Evolutionary conservation across 64 coral and sea anemone genomes (phyloP), one percentile per base, ranked within the genome.

Genomic region (Trachythela sp.): DNA sequence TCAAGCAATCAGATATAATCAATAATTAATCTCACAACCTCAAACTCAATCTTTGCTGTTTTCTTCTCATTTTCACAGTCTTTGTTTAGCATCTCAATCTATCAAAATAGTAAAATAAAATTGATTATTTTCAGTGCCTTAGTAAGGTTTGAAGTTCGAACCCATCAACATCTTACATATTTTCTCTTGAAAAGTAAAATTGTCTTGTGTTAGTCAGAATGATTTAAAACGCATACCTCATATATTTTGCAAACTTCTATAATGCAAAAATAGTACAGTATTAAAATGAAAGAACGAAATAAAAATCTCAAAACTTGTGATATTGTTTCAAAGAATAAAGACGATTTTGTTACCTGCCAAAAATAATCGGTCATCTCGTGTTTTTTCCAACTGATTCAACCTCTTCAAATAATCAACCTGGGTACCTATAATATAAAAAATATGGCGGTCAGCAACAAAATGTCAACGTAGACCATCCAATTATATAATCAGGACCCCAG

Each of bases 71-170:
- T 92, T 10, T 94, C 40, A 70, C 94, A 94, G 85, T 93, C 95
- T 48, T 88, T 98, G 80, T 94, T 91, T 35, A 98, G 89, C 31
- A 98, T 48, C 35, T 98, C 95, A 91, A 94, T 94, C 95, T 98
- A 83, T 60, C 76, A 84, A 40, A 39, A 51, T 32, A 33, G 8
- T 64, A 52, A 15, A 6, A 64, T 64, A 20, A 64, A 20, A 80
- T 80, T 14, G 1, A 9, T n/a, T n/a, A n/a, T n/a, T n/a, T n/a
- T n/a, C n/a, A n/a, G n/a, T n/a, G n/a, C n/a, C n/a, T n/a, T n/a
- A n/a, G n/a, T n/a, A n/a, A n/a, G n/a, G n/a, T n/a, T n/a, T n/a
- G n/a, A n/a, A n/a, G n/a, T n/a, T n/a, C n/a, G n/a, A n/a, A n/a
- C n/a, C n/a, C n/a, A n/a, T n/a, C n/a, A n/a, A n/a, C n/a, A n/a